A percentile compares a stretch with the other conserved stretches of the same genome.
Evolutionary conservation across 2,113 vertebrate genomes (phyloP).

Genomic region (Hemiscyllium ocellatum): DNA sequence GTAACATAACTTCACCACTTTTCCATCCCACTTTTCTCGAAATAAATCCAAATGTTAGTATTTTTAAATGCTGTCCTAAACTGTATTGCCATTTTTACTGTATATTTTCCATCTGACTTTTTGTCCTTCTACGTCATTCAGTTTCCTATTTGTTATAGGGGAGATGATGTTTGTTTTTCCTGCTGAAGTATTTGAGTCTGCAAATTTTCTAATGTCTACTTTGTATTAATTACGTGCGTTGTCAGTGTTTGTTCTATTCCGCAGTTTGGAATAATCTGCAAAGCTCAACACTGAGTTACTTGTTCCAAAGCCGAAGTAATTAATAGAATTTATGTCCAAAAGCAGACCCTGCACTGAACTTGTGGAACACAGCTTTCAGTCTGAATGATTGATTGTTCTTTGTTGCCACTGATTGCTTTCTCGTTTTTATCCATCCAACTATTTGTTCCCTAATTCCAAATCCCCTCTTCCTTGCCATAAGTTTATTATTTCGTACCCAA

Average conservation of each 20-base stretch:
- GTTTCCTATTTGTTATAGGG: not conserved
- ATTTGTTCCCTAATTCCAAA: not conserved
- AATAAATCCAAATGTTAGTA: not conserved
- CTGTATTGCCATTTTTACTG: not conserved
- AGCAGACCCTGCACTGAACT: not conserved
- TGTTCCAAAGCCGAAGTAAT: not conserved
- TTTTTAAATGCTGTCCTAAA: not conserved
- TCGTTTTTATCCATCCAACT: not conserved
- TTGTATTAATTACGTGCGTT: not conserved
- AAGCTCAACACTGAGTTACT: not conserved
- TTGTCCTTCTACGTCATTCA: not conserved
- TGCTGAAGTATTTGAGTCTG: too few relatives aligned
- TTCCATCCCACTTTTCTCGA: not conserved
- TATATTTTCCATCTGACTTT: not conserved
- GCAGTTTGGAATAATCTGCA: not conserved
- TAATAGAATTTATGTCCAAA: not conserved
- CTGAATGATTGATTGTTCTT: not conserved
- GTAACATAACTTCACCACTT: not conserved
- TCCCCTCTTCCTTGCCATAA: not conserved
- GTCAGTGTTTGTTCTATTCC: not conserved
- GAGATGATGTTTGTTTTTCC: not conserved
- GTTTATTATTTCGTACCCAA: not conserved
- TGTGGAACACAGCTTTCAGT: not conserved
- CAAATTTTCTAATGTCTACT: too few relatives aligned
- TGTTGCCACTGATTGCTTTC: not conserved